These are phyloP conservation scores for Hydrolagus affinis DNA, from an alignment of 2,113 vertebrate species.

Conservation along the genomic window DNA sequence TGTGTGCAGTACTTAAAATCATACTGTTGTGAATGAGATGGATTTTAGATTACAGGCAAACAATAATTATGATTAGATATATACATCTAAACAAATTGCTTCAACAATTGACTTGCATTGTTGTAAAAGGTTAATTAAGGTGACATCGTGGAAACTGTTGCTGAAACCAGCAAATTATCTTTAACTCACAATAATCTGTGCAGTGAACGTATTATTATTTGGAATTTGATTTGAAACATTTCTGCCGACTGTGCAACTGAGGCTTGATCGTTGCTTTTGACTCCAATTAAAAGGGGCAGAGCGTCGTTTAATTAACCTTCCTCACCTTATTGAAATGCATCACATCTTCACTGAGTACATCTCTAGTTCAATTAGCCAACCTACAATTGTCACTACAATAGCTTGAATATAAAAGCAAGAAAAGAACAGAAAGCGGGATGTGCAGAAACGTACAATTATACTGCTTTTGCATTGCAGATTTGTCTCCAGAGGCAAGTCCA, in stretches of 20 bases:
- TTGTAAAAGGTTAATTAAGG: neutral
- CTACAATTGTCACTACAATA: neutral
- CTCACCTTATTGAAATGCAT: constrained; percentile 14
- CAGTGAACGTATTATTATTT: neutral
- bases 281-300: neutral
- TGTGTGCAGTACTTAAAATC: neutral
- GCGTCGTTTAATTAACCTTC: neutral
- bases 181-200: neutral
- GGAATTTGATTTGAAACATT: neutral
- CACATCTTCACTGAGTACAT: neutral
- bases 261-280: neutral
- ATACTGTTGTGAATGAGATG: neutral
- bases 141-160: neutral
- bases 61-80: neutral
- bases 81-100: neutral
- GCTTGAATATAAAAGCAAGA: too few relatives aligned
- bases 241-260: neutral
- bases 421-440: neutral
- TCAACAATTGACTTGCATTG: constrained; percentile 11
- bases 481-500: too few relatives aligned
- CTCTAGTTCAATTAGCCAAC: neutral
- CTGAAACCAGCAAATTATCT: neutral
- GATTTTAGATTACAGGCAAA: neutral
- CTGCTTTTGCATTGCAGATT: too few relatives aligned
- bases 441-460: neutral